Evolutionary conservation across 2,797 vertebrate species (phyloP), one percentile per base, ranked within the genome.

Genomic region (Champsocephalus esox): DNA sequence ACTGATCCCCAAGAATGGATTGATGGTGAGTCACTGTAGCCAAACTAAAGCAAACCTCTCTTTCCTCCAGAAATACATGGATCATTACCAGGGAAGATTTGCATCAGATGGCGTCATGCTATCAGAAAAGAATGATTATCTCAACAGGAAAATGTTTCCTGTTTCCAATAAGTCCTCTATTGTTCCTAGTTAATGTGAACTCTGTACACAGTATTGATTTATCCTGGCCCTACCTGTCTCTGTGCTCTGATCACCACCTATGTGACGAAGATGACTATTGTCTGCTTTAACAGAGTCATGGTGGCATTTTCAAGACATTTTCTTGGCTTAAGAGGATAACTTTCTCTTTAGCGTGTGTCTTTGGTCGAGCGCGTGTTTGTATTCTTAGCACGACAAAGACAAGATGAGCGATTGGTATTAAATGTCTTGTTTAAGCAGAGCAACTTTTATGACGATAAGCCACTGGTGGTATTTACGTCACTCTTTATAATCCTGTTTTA

Each of bases 121-220:
- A 28, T 66, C 66, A 78, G 76, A 66, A 76, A 51, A 45, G 1
- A 4, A 41, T 13, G 2, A 0, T 3, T 49, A 13, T 56, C 10
- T 58, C 44, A 57, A 9, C 17, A 62, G 49, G 63, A 50, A 72
- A 44, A 34, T 16, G 49, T 74, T 77, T 68, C 62, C 10, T 56
- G 41, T 77, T 61, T 19, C 62, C 34, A 24, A 62, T 51, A 72
- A 71, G 46, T 48, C n/a, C 56, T 58, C 65, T 46, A 28, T 75
- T 86, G 79, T 86, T 76, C 57, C 16, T 16, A 12, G 58, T 59
- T 38, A 38, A 38, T 38, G 34, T 38, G 57, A 78, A 59, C 59
- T 79, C 66, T 54, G 68, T 13, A 2, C 14, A 68, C 24, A 49
- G 44, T 49, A 90, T 81, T 83, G 74, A 82, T 89, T 80, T 67